Base-by-base conservation (phyloP, 2,113 vertebrate genomes). In the Arvicanthis niloticus region DNA sequence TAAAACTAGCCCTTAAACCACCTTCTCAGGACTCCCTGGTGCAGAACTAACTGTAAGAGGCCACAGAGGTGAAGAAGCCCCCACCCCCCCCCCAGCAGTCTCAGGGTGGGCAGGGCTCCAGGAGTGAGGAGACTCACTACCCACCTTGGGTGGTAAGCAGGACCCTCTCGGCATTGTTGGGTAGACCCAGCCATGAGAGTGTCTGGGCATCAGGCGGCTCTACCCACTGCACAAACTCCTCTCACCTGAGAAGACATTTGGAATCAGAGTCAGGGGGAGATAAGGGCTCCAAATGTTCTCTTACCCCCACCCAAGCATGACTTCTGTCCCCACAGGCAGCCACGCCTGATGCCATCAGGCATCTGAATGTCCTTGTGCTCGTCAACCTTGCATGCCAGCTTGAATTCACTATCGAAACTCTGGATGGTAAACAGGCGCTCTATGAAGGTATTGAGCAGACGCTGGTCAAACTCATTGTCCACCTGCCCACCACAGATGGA, bases 221-320 rank as follows among this genome's bases (percentile, higher is more conserved):
- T n/a, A 99, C 99, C 99, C 99, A 99, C 97, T 99, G 99, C 88
- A 99, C 99, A 96, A 99, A 99, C 98, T 99, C 99, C 97, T 99
- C 99, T 24, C 99, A 99, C 31, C 99, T 99, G 98, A 9, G 98
- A 97, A 77, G 42, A 13, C 4, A 2, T 2, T 0, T 0, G 70
- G 72, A 13, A 5, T 24, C 4, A 1, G n/a, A n/a, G 29, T 31
- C 0, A 51, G 5, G 0, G 17, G 15, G 7, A 3, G 29, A 7
- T 11, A 2, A 53, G 2, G 70, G 16, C 3, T 56, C 4, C 48
- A 21, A 48, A 16, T 0, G 40, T 22, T 53, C 37, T 12, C 78
- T 13, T 16, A 72, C 1, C 62, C 22, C 56, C n/a, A 13, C 6
- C 3, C 70, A 72, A 9, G 10, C 67, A 5, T 6, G 16, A 15